Evolutionary conservation across 2,888 invertebrate species (phyloP).

Genomic region (Thysanoteuthis rhombus): DNA sequence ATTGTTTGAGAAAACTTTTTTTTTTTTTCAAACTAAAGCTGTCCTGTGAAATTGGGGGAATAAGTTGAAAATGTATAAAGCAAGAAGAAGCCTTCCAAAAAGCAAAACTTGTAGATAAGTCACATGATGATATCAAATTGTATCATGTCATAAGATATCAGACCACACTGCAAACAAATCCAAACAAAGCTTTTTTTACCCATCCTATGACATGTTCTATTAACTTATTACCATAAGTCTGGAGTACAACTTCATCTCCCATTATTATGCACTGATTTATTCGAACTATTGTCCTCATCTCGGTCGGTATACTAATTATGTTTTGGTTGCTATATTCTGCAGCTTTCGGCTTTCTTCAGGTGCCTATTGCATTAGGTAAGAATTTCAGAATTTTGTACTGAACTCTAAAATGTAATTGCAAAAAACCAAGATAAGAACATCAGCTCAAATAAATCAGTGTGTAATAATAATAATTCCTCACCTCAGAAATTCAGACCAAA

Average conservation of each 20-base stretch:
- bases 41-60: neutral
- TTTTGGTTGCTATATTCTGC: no score
- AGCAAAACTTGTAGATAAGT: neutral
- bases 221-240: neutral
- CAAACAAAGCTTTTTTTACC: neutral
- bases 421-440: no score
- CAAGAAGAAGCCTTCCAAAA: neutral
- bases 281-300: no score
- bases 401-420: no score
- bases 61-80: neutral
- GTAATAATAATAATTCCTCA: no score
- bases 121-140: neutral
- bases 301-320: no score
- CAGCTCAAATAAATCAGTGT: no score
- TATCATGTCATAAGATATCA: neutral
- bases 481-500: no score
- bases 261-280: no score
- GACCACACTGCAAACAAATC: neutral
- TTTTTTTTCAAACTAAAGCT: neutral
- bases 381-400: no score
- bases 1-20: neutral
- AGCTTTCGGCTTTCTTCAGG: no score
- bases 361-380: no score
- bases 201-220: neutral
- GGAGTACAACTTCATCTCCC: neutral